Percentiles rank a stretch among this genome's conserved stretches.
These are phyloP conservation scores for Neuroterus valhalla DNA, from an alignment of 1,140 invertebrate genomes.

Conservation along the genomic window DNA sequence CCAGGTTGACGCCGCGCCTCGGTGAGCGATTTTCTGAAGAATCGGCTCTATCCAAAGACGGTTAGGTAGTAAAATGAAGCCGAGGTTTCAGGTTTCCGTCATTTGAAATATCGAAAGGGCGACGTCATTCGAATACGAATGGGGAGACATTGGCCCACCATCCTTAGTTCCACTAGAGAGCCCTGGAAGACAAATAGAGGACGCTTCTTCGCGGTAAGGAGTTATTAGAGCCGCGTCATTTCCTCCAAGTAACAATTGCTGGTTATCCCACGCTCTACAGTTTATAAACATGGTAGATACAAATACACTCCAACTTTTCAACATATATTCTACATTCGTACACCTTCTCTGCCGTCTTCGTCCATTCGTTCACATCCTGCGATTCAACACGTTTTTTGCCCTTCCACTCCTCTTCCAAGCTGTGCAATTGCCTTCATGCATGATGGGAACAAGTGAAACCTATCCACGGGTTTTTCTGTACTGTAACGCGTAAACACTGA, in stretches of 20 bases:
- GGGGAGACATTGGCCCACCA: neutral
- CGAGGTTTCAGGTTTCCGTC: neutral
- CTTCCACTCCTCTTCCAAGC: slow-evolving; percentile 35
- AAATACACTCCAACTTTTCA: slow-evolving; percentile 33
- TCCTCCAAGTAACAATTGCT: slow-evolving; percentile 56
- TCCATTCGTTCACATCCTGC: slow-evolving; percentile 61
- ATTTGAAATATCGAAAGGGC: neutral
- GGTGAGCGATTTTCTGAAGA: slow-evolving; percentile 2
- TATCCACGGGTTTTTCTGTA: slow-evolving; percentile 34
- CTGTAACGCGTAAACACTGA: slow-evolving; percentile 1
- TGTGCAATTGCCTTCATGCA: slow-evolving; percentile 58
- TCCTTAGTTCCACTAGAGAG: slow-evolving; percentile 30
- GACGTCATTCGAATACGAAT: neutral
- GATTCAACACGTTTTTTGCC: slow-evolving; percentile 61
- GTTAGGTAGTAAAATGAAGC: neutral
- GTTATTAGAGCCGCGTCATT: slow-evolving; percentile 58
- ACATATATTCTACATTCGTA: neutral
- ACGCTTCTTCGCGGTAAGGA: slow-evolving; percentile 37
- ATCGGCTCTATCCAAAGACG: slow-evolving; percentile 3
- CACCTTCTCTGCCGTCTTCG: slow-evolving; percentile 35
- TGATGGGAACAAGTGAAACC: slow-evolving; percentile 54
- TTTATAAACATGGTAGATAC: neutral
- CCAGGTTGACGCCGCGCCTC: neutral
- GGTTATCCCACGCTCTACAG: slow-evolving; percentile 51
- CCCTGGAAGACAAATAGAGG: slow-evolving; percentile 38